phyloP scores from a whole-genome alignment of 2,888 invertebrate genomes.

The Tiphia femorata region DNA sequence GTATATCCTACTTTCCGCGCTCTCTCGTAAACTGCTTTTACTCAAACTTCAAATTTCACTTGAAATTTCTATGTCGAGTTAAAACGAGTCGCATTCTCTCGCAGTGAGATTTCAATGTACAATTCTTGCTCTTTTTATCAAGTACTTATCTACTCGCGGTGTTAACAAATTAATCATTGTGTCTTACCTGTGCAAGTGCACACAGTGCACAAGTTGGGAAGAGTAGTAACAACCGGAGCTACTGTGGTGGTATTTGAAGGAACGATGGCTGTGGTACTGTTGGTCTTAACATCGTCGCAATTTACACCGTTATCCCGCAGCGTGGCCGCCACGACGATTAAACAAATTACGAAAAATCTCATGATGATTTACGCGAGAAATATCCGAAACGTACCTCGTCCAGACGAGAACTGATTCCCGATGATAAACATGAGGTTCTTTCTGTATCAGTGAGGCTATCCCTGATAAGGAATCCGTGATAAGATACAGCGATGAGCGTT shows the following conservation, averaged over 20 bases:
- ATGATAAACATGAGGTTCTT: conserved; percentile 10
- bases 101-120: no score
- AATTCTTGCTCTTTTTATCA: no score
- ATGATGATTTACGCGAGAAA: conserved; percentile 7
- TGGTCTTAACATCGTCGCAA: background rate
- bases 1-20: no score
- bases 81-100: no score
- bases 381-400: no score
- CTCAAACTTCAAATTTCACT: no score
- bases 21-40: no score
- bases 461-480: conserved; percentile 39
- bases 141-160: no score
- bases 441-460: conserved; percentile 28
- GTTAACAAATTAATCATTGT: no score
- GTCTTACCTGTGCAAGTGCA: conserved; percentile 45
- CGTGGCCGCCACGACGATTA: background rate
- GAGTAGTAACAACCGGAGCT: background rate
- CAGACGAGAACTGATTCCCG: no score
- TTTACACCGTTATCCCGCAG: background rate
- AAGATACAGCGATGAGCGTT: conserved; percentile 39
- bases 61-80: no score
- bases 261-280: no score
- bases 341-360: conserved; percentile 2
- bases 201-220: conserved; percentile 22
- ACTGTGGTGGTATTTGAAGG: fast-evolving